Conservation (phyloP, 2,797 vertebrate species). For the Neomorphus geoffroyi region DNA sequence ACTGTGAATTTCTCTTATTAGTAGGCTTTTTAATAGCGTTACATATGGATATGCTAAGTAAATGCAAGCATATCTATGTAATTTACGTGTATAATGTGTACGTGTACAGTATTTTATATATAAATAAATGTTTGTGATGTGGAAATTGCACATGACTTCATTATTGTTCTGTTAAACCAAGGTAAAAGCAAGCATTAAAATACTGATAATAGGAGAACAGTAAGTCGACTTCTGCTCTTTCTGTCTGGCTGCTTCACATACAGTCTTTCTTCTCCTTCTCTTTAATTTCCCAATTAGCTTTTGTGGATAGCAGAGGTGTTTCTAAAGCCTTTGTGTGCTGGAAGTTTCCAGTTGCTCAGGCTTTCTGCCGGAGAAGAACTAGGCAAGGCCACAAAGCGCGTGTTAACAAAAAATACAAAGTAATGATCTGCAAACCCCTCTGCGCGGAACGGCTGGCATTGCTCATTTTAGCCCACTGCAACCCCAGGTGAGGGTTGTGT, state of each 20-base stretch:
- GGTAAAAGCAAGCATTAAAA: slow-evolving; percentile 57
- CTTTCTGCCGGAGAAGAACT: not conserved
- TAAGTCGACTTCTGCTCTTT: slow-evolving; percentile 9
- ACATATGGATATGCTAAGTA: slow-evolving; percentile 38
- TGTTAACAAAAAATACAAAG: not conserved
- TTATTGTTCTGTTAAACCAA: slow-evolving; percentile 16
- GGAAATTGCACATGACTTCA: slow-evolving; percentile 46
- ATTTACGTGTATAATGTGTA: slow-evolving; percentile 63
- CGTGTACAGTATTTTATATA: not conserved
- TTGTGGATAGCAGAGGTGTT: slow-evolving; percentile 57
- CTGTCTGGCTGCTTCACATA: not conserved
- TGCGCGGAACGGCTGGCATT: not conserved
- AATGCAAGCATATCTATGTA: slow-evolving; percentile 41
- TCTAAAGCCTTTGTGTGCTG: slow-evolving; percentile 10
- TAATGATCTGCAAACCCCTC: not conserved
- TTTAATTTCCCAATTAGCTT: slow-evolving; percentile 55
- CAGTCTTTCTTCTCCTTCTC: slow-evolving; percentile 50
- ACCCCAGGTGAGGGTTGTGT: not conserved
- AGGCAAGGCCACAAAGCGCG: not conserved
- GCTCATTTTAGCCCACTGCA: not conserved
- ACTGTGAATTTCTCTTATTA: slow-evolving; percentile 75
- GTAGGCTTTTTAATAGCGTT: slow-evolving; percentile 66
- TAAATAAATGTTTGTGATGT: slow-evolving; percentile 34
- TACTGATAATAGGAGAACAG: slow-evolving; percentile 52
- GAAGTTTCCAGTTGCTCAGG: not conserved